Conservation (phyloP, 2,797 vertebrate species). For the Varecia variegata region DNA sequence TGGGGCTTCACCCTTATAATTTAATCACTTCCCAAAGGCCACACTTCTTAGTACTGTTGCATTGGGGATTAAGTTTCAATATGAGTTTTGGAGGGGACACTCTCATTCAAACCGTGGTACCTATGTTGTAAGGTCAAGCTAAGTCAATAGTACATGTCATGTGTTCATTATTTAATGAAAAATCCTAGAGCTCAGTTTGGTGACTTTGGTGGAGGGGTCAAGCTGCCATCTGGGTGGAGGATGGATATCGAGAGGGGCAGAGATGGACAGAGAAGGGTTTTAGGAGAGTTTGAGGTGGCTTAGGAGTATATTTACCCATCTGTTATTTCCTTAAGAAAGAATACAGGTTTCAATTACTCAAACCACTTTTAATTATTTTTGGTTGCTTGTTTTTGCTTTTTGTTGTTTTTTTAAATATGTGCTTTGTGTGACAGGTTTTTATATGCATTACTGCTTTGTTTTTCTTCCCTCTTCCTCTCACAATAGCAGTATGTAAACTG, state of each 20-base stretch:
- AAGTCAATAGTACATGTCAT: neutral
- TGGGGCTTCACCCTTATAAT: neutral
- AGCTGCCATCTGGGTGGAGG: neutral
- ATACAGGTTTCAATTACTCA: neutral
- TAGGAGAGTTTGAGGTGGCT: neutral
- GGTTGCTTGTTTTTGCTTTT: neutral
- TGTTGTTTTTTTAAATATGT: neutral
- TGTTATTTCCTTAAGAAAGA: constrained; percentile 19
- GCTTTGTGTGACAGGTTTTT: neutral
- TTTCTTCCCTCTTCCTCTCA: neutral
- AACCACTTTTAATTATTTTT: constrained; percentile 22
- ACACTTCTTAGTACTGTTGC: neutral
- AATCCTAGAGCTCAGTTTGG: neutral
- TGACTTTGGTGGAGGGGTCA: neutral
- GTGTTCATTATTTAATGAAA: neutral
- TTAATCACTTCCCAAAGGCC: neutral
- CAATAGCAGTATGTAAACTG: neutral
- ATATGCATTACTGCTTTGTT: neutral
- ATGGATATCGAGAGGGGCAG: neutral
- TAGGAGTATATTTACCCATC: neutral
- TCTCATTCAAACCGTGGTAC: neutral
- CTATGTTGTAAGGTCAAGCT: neutral
- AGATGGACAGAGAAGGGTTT: neutral
- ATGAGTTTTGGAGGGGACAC: neutral
- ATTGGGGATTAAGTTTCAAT: neutral